phyloP scores from a whole-genome alignment of 1,140 invertebrate genomes.

The Plectus sambesii region DNA sequence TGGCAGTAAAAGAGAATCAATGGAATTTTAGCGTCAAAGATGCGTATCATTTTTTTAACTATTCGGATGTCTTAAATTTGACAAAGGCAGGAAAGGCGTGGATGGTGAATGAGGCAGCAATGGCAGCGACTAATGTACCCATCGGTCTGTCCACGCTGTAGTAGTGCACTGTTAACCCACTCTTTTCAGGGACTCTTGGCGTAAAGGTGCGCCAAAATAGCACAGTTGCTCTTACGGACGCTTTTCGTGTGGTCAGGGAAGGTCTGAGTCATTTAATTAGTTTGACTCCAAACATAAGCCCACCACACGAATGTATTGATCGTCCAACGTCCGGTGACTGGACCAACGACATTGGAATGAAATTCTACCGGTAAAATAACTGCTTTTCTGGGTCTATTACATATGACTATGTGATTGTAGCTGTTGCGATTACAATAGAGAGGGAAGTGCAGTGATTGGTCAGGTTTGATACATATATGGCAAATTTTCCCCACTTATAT shows the following conservation, averaged over 20 bases:
- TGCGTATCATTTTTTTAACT: too few species aligned
- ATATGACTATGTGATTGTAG: too few species aligned
- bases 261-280: conserved; percentile 20
- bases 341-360: conserved; percentile 18
- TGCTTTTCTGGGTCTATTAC: too few species aligned
- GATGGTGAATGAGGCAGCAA: conserved; percentile 37
- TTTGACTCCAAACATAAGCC: conserved; percentile 7
- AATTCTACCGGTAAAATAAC: conserved; percentile 24
- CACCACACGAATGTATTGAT: conserved; percentile 21
- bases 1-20: too few species aligned
- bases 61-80: too few species aligned
- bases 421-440: too few species aligned
- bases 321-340: conserved; percentile 23
- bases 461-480: too few species aligned
- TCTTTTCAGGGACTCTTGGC: too few species aligned
- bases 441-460: too few species aligned
- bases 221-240: conserved; percentile 23
- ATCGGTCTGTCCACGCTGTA: conserved; percentile 26
- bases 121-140: conserved; percentile 29
- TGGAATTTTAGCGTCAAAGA: too few species aligned
- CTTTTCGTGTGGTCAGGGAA: conserved; percentile 20
- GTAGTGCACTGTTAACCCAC: too few species aligned
- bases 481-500: too few species aligned
- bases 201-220: conserved; percentile 23
- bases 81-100: conserved; percentile 34